Evolutionary conservation across 2,113 vertebrate genomes (phyloP), one percentile per base, ranked within the genome.

Genomic region (Opisthocomus hoazin): DNA sequence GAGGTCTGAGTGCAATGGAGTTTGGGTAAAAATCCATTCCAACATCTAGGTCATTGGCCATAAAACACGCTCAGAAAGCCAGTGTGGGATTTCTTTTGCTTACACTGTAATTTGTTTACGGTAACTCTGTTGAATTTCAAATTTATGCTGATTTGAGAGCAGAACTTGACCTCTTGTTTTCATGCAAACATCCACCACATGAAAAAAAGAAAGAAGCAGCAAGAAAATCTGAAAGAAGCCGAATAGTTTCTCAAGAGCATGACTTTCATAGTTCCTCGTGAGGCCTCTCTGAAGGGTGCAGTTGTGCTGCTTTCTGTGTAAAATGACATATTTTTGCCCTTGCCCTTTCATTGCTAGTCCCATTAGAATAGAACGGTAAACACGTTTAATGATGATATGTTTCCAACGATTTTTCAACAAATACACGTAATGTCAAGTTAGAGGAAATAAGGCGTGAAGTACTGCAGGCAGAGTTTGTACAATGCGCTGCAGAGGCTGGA

Each of bases 121-220:
- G 57, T 87, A 91, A 56, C 73, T 90, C 63, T 90, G 80, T 71
- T 95, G 92, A 94, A 95, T 96, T 95, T 95, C 80, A 95, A 93
- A 94, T 94, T 94, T 94, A 83, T 95, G 94, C 84, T 94, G 84
- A 92, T 95, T 87, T 4, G 51, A 82, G 84, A 84, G 74, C 63
- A 85, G 77, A 84, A 84, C 87, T 89, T 91, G 96, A 94, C 97
- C 87, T 83, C 69, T 87, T 93, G 80, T 92, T 96, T 96, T 93
- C 83, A 36, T 84, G 90, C 80, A 85, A 97, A 66, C 78, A 61
- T 77, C 69, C 48, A 84, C 75, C 51, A 86, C 64, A 65, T 14
- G 41, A 68, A 53, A 92, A 88, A 70, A 78, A 71, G 30, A 36
- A 75, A 51, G 51, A 41, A 89, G 61, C 34, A 84, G 48, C 68